These are phyloP conservation scores for Tonatia bakeri DNA, from an alignment of 2,113 vertebrate species.

Conservation along the genomic window DNA sequence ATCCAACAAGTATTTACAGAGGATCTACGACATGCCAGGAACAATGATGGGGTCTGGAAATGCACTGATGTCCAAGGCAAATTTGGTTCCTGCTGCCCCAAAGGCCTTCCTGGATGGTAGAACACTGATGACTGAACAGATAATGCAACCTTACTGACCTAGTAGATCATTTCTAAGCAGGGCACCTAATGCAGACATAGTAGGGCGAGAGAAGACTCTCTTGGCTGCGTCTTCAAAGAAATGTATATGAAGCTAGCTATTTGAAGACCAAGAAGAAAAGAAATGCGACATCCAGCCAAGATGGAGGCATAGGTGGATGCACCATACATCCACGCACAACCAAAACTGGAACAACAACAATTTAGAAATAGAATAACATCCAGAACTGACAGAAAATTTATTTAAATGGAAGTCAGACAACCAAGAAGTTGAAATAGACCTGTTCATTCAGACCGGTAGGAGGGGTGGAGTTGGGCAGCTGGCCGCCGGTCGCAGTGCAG, in stretches of 20 bases:
- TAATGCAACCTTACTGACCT: neutral
- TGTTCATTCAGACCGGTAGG: too few relatives aligned
- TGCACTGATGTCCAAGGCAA: neutral
- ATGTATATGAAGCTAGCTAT: neutral
- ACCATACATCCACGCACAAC: too few relatives aligned
- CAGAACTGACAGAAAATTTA: too few relatives aligned
- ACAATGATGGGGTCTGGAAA: neutral
- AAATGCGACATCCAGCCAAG: too few relatives aligned
- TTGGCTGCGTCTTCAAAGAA: neutral
- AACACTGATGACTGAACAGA: neutral
- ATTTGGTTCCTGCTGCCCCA: neutral
- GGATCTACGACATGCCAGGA: neutral
- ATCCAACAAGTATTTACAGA: constrained; percentile 22
- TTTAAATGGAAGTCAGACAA: too few relatives aligned
- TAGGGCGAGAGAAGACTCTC: neutral
- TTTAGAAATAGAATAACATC: too few relatives aligned
- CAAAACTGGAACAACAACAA: too few relatives aligned
- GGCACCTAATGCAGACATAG: neutral
- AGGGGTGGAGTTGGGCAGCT: too few relatives aligned
- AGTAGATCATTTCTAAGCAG: neutral
- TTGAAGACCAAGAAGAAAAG: constrained; percentile 4
- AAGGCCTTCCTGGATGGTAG: neutral
- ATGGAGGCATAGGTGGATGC: too few relatives aligned
- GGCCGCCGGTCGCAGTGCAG: too few relatives aligned
- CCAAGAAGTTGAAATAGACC: too few relatives aligned